Conservation (phyloP, 2,797 vertebrate genomes). For the Buphagus erythrorhynchus region DNA sequence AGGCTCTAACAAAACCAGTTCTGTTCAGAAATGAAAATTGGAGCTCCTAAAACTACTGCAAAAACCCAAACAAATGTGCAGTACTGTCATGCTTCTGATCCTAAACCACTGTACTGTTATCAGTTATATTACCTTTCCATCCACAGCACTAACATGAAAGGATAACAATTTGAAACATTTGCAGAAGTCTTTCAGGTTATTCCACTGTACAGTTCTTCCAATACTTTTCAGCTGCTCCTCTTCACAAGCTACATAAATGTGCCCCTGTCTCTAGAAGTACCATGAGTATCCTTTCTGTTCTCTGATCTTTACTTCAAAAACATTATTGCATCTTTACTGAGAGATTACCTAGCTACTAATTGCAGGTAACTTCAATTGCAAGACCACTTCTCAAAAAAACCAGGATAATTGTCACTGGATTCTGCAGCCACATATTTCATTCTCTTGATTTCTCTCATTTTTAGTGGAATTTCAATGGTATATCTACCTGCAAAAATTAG, state of each 20-base stretch:
- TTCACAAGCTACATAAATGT: background rate
- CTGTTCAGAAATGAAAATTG: background rate
- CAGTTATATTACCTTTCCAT: background rate
- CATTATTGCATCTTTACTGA: background rate
- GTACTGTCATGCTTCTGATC: background rate
- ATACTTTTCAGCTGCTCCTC: background rate
- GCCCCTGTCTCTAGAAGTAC: background rate
- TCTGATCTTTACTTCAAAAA: background rate
- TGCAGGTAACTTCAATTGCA: background rate
- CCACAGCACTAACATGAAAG: background rate
- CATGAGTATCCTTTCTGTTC: background rate
- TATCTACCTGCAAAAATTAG: background rate
- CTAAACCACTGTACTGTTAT: background rate
- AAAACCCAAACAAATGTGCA: rapidly evolving
- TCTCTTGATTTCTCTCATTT: background rate
- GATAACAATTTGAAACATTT: background rate
- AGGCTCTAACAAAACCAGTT: background rate
- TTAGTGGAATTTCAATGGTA: background rate
- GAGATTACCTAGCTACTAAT: background rate
- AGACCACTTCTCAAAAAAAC: background rate
- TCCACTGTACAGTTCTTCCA: background rate
- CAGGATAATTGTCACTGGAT: background rate
- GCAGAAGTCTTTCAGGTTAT: background rate
- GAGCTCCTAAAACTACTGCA: background rate
- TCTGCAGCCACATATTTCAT: background rate